A percentile compares a stretch with the other conserved stretches of the same genome.
Conservation (phyloP, 1,140 invertebrate genomes). For the Acromyrmex echinatior region DNA sequence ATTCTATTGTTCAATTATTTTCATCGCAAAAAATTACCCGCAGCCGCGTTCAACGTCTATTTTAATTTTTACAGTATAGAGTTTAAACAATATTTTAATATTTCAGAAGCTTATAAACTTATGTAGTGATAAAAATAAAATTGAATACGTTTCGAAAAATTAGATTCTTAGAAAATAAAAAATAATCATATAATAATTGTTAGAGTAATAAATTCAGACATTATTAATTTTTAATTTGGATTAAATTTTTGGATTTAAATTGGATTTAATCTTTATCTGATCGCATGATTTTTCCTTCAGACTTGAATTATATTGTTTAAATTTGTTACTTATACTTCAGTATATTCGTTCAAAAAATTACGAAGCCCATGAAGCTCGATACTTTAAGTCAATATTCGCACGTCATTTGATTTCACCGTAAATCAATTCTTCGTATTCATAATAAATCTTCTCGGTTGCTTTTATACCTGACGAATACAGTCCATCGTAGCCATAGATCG, state of each 20-base stretch:
- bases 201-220: not conserved
- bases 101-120: not conserved
- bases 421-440: slow-evolving; percentile 4
- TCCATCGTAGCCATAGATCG: too few relatives aligned
- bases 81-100: not conserved
- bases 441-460: not conserved
- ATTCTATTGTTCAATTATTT: not conserved
- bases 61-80: not conserved
- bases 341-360: not conserved
- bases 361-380: not conserved
- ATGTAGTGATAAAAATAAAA: not conserved
- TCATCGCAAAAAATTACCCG: not conserved
- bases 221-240: not conserved
- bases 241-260: too few relatives aligned
- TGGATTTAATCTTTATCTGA: too few relatives aligned
- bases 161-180: not conserved
- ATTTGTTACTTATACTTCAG: not conserved
- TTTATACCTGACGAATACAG: not conserved
- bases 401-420: slow-evolving; percentile 2
- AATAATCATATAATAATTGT: not conserved
- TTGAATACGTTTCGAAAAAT: not conserved
- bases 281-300: not conserved
- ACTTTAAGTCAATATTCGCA: not conserved
- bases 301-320: not conserved
- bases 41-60: not conserved